phyloP scores from a whole-genome alignment of 2,888 invertebrate species.

The Drosophila macrospina region DNA sequence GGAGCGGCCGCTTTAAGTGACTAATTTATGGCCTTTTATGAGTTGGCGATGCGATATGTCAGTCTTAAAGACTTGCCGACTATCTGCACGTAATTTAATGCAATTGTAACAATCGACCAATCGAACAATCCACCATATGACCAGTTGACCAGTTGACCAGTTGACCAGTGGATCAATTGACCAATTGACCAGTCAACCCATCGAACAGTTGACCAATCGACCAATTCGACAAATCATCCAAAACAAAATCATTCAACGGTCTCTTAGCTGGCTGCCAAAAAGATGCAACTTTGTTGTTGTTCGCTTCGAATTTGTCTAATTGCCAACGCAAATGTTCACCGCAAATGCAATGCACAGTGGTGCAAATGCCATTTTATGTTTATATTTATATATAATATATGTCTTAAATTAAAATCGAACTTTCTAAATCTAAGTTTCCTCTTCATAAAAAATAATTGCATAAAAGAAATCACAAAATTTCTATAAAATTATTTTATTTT shows the following conservation, averaged over 20 bases:
- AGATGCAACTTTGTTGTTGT: background rate
- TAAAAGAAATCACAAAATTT: too few species aligned
- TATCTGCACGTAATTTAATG: slow-evolving; percentile 56
- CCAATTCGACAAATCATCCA: slow-evolving; percentile 27
- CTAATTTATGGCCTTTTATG: slow-evolving; percentile 82
- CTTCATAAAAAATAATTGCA: too few species aligned
- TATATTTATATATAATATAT: too few species aligned
- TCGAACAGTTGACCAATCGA: slow-evolving; percentile 15
- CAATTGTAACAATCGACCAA: slow-evolving; percentile 55
- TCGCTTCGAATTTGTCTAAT: slow-evolving; percentile 7
- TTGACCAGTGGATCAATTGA: slow-evolving; percentile 1
- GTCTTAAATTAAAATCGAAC: too few species aligned
- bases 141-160: background rate
- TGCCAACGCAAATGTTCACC: slow-evolving; percentile 17
- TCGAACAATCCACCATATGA: slow-evolving; percentile 5
- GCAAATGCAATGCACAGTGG: slow-evolving; percentile 5
- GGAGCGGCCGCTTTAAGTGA: slow-evolving; percentile 77
- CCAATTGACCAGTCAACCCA: background rate
- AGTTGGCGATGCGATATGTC: slow-evolving; percentile 54
- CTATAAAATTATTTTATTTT: too few species aligned
- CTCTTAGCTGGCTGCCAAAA: slow-evolving; percentile 4
- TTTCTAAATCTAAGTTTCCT: too few species aligned
- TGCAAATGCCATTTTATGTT: background rate
- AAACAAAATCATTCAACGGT: slow-evolving; percentile 43
- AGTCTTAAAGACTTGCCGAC: slow-evolving; percentile 15